These are phyloP conservation scores for Artibeus jamaicensis DNA, from an alignment of 2,797 vertebrate genomes.

Conservation along the genomic window DNA sequence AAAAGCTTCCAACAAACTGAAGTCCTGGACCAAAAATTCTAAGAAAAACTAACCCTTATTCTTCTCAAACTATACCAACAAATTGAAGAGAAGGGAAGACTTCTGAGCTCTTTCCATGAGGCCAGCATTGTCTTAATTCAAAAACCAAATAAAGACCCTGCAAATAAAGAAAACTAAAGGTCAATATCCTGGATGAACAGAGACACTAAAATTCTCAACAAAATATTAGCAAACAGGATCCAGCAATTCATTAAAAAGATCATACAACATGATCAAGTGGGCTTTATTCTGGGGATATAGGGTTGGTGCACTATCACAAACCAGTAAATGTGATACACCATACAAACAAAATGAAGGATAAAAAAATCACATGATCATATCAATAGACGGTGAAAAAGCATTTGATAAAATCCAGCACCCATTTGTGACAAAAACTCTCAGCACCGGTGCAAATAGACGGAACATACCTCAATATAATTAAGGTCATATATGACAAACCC, in stretches of 20 bases:
- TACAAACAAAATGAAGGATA: not conserved
- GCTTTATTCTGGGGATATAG: not conserved
- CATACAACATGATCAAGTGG: not conserved
- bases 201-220: not conserved
- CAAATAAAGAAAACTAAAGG: not conserved
- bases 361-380: not conserved
- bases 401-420: not conserved
- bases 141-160: not conserved
- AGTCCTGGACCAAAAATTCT: not conserved
- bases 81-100: not conserved
- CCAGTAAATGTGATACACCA: not conserved
- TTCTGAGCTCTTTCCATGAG: not conserved
- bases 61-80: not conserved
- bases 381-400: not conserved
- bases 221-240: not conserved
- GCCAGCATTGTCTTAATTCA: not conserved
- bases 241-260: not conserved
- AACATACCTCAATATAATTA: not conserved
- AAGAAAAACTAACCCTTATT: not conserved
- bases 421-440: not conserved
- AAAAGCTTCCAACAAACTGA: not conserved
- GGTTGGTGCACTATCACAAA: not conserved
- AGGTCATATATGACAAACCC: not conserved
- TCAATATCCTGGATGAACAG: not conserved
- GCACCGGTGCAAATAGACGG: not conserved